Evolutionary conservation across 2,888 invertebrate species (phyloP).

Genomic region (Coleophora flavipennella): DNA sequence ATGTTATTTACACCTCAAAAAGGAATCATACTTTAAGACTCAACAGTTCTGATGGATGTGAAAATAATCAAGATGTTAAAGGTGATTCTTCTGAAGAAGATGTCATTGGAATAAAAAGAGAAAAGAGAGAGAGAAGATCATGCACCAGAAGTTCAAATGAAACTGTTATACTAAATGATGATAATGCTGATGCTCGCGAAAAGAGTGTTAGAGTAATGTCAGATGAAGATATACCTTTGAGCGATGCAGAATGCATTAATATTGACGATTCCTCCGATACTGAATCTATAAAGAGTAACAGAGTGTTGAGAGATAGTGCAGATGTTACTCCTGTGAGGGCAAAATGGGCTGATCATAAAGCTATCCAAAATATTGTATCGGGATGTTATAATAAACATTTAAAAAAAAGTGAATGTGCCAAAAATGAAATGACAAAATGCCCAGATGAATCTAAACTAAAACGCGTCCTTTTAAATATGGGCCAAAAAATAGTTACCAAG

Average conservation of each 20-base stretch:
- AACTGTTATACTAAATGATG: too few relatives aligned
- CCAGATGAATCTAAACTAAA: constrained; percentile 32
- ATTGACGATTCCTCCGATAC: constrained; percentile 42
- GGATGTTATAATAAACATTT: constrained; percentile 33
- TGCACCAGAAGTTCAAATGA: too few relatives aligned
- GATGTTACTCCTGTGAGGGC: constrained; percentile 8
- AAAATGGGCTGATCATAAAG: constrained; percentile 21
- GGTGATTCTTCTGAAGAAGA: constrained; percentile 10
- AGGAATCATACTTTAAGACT: not conserved
- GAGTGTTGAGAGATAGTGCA: constrained; percentile 5
- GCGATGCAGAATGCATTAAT: constrained; percentile 33
- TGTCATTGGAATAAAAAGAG: constrained; percentile 1
- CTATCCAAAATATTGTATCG: constrained; percentile 37
- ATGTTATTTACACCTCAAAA: too few relatives aligned
- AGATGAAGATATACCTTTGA: not conserved
- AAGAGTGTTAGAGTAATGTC: constrained; percentile 2
- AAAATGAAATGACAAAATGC: constrained; percentile 13
- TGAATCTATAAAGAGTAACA: constrained; percentile 1
- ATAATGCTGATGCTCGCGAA: constrained; percentile 1
- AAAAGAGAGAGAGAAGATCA: not conserved
- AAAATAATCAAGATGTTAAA: constrained; percentile 12
- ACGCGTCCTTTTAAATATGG: constrained; percentile 54
- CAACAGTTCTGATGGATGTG: constrained; percentile 30
- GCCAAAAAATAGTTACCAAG: constrained; percentile 45
- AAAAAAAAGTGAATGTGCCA: constrained; percentile 22